Conservation (phyloP, 1,140 invertebrate genomes). For the Drosophila ironensis region DNA sequence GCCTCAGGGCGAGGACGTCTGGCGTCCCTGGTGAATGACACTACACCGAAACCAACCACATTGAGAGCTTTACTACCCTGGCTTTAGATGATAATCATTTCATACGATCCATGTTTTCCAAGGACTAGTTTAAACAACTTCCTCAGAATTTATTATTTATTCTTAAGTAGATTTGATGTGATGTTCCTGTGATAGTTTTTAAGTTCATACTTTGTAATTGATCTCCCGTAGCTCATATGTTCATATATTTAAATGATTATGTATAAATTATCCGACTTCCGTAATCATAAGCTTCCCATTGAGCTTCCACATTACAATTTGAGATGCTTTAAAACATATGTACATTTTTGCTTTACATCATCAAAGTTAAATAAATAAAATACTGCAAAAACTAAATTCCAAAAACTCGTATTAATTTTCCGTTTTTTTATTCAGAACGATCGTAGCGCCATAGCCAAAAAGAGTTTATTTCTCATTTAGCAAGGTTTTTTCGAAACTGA, state of each 20-base stretch:
- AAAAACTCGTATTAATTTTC: too few species aligned
- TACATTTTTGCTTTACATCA: slow-evolving; percentile 18
- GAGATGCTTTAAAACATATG: slow-evolving; percentile 5
- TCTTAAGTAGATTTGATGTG: slow-evolving; percentile 56
- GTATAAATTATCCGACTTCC: slow-evolving; percentile 36
- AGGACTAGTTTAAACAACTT: slow-evolving; percentile 47
- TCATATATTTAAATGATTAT: slow-evolving; percentile 13
- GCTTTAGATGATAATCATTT: slow-evolving; percentile 38
- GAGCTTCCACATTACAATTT: slow-evolving; percentile 51
- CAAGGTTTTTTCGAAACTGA: too few species aligned
- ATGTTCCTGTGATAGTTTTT: slow-evolving; percentile 79
- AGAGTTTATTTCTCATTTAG: too few species aligned
- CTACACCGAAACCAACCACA: slow-evolving; percentile 22
- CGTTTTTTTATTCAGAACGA: too few species aligned
- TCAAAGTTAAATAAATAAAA: slow-evolving; percentile 1
- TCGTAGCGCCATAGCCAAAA: too few species aligned
- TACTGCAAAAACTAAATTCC: background rate
- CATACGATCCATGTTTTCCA: slow-evolving; percentile 56
- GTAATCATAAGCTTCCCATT: slow-evolving; percentile 40
- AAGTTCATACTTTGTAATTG: slow-evolving; percentile 63
- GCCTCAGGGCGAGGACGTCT: slow-evolving; percentile 66
- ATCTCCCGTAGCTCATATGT: slow-evolving; percentile 53
- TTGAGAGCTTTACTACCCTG: slow-evolving; percentile 65
- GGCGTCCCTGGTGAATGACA: slow-evolving; percentile 69
- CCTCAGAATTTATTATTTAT: slow-evolving; percentile 33